A percentile compares a stretch with the other conserved stretches of the same genome.
Evolutionary conservation across 2,888 invertebrate species (phyloP).

Genomic region (Anticlea derivata): DNA sequence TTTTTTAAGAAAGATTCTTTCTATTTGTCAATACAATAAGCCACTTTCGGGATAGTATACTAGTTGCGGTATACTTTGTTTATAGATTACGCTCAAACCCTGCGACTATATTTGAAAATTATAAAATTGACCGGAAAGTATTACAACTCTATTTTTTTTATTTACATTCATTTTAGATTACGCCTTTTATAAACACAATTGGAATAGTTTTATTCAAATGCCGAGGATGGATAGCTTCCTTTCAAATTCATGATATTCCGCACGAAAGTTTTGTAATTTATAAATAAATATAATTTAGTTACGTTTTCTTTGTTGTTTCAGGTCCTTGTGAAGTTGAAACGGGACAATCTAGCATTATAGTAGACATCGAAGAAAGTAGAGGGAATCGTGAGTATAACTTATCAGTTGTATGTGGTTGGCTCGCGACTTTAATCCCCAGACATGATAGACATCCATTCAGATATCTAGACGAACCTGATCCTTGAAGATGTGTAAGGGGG

Average conservation of each 20-base stretch:
- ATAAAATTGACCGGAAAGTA: not conserved
- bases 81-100: no score
- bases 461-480: no score
- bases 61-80: no score
- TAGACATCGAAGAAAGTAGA: conserved; percentile 95
- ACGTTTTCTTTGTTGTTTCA: conserved; percentile 43
- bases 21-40: no score
- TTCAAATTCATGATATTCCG: conserved; percentile 19
- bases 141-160: conserved; percentile 7
- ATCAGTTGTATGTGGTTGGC: not conserved
- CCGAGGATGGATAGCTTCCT: conserved; percentile 31
- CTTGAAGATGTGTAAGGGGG: no score
- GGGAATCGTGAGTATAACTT: conserved; percentile 88
- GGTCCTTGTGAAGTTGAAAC: conserved; percentile 93
- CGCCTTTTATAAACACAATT: conserved; percentile 27
- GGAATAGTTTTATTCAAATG: conserved; percentile 37
- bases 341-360: conserved; percentile 93
- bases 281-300: no score
- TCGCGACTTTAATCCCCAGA: no score
- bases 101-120: not conserved
- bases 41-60: no score
- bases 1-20: no score
- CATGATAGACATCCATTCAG: no score
- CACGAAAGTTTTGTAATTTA: conserved; percentile 9
- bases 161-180: conserved; percentile 30